Base-by-base conservation (phyloP, 1,140 invertebrate species). In the Yoshiicerus persimilis region DNA sequence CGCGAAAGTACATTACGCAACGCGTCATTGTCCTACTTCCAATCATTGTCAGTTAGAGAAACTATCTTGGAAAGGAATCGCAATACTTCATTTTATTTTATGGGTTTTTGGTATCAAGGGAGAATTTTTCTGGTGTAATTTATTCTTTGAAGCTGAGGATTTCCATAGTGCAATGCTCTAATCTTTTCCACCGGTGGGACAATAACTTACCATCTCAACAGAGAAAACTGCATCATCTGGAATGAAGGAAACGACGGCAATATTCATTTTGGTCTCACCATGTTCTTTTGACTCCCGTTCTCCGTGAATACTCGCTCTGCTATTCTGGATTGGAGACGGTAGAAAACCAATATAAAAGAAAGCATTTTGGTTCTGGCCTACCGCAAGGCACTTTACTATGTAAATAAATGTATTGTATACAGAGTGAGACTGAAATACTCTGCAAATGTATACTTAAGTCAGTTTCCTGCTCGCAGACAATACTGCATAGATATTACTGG, bases 71-170 rank as follows among this genome's bases (percentile, higher is more conserved):
- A 11, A 36, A 80, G 70, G 16, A 36, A 80, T 36, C 16, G 32
- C 30, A 80, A 80, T 80, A 32, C 32, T 80, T 80, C 75, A 80
- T 80, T 80, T 34, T n/a, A 80, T 38, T 80, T 80, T 80, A 80
- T 80, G 20, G 75, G 27, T 38, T 38, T 80, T 80, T n/a, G 75
- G 32, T 36, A 4, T 70, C 32, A 80, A 77, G 32, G 30, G 75
- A 20, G 75, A 80, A 80, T 80, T 80, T 75, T 80, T 16, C 16
- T 34, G 36, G 23, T 11, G 11, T 34, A 80, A 36, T 80, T 80
- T 80, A 80, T 77, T 34, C 6, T 34, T 10, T 38, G 75, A 9
- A 36, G 34, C 23, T 36, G 75, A n/a, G 75, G 38, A 80, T n/a
- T n/a, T 38, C 38, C 13, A 70, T 70, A 70, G 66, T 13, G 66